Percentiles rank a stretch among this genome's conserved stretches.
phyloP scores from a whole-genome alignment of 2,113 vertebrate genomes.

The Burhinus bistriatus region DNA sequence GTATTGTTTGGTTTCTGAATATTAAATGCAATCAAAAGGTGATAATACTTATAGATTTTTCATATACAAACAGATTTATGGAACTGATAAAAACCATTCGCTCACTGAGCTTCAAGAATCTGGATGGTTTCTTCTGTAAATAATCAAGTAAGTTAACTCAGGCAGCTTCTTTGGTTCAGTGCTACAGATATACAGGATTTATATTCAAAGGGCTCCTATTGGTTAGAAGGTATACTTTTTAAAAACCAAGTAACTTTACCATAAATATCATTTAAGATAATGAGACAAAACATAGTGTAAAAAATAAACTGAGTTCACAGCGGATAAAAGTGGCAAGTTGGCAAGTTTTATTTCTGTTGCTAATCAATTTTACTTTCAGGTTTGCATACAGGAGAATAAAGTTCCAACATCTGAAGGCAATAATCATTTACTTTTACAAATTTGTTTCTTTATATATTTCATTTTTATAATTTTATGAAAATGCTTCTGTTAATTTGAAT shows the following conservation, averaged over 20 bases:
- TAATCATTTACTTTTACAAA: neutral
- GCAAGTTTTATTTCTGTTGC: neutral
- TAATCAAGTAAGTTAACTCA: conserved; percentile 22
- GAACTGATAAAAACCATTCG: conserved; percentile 23
- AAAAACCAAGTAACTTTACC: neutral
- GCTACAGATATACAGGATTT: neutral
- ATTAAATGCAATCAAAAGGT: conserved; percentile 51
- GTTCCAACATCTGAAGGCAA: neutral
- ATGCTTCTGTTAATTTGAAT: neutral
- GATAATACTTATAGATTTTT: conserved; percentile 48
- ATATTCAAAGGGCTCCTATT: neutral
- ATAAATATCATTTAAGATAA: neutral
- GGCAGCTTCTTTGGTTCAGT: neutral
- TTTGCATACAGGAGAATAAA: neutral
- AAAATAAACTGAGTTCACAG: neutral
- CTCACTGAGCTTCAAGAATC: neutral
- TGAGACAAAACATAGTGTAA: neutral
- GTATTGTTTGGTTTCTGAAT: conserved; percentile 52
- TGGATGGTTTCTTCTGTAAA: conserved; percentile 13
- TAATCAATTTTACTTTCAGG: neutral
- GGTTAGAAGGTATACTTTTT: neutral
- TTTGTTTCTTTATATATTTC: neutral
- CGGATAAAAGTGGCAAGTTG: neutral
- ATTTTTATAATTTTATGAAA: neutral
- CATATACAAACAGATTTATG: conserved; percentile 31